phyloP scores from a whole-genome alignment of 2,113 vertebrate genomes.

The Talpa occidentalis region DNA sequence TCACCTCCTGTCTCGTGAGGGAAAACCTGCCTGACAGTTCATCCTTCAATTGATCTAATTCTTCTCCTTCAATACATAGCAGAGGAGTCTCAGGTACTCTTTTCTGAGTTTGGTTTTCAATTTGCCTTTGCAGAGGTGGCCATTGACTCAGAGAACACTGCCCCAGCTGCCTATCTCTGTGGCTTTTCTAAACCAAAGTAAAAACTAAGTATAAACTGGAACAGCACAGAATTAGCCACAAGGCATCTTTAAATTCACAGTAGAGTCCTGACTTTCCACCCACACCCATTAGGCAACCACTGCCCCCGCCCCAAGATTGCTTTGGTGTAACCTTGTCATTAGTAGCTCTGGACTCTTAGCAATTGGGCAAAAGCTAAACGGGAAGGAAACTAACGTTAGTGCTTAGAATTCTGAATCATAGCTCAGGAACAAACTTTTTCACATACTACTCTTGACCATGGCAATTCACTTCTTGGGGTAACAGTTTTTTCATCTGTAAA shows the following conservation, averaged over 20 bases:
- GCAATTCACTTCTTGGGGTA: neutral
- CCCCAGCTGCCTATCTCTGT: neutral
- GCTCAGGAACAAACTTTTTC: neutral
- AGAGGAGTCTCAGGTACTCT: neutral
- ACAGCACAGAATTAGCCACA: neutral
- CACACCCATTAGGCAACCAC: neutral
- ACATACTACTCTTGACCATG: neutral
- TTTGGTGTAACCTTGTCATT: neutral
- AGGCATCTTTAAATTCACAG: neutral
- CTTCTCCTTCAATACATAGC: neutral
- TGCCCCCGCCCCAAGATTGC: neutral
- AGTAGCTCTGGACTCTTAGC: neutral
- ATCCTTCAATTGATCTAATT: neutral
- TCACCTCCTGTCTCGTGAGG: neutral
- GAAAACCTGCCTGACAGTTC: neutral
- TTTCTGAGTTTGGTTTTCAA: neutral
- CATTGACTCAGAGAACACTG: neutral
- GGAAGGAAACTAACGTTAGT: neutral
- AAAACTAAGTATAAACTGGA: neutral
- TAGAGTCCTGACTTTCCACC: neutral
- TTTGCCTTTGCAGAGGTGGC: neutral
- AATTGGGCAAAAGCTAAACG: neutral
- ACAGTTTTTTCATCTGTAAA: neutral
- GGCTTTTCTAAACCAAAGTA: neutral
- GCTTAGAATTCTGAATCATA: neutral